These are phyloP conservation scores for Rhimphoctona megacephalus DNA, from an alignment of 2,888 invertebrate genomes.

Conservation along the genomic window DNA sequence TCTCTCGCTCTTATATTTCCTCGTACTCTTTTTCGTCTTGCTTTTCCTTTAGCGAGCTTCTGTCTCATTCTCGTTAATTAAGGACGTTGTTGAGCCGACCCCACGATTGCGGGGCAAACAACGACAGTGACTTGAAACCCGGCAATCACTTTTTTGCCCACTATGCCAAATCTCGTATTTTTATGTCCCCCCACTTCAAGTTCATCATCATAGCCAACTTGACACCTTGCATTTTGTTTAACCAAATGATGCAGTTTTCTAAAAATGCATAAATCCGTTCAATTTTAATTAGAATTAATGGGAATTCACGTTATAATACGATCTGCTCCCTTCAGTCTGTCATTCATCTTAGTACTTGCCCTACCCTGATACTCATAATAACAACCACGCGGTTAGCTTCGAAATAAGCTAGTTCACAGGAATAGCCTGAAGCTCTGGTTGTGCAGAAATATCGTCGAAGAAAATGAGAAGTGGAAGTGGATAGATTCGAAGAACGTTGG, in stretches of 20 bases:
- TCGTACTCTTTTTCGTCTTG: slow-evolving; percentile 13
- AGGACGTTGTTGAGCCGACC: slow-evolving; percentile 22
- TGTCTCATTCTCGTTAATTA: slow-evolving; percentile 64
- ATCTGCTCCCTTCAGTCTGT: background rate
- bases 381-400: slow-evolving; percentile 19
- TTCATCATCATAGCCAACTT: no score
- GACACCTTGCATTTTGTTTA: no score
- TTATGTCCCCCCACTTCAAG: background rate
- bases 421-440: slow-evolving; percentile 8
- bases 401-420: slow-evolving; percentile 37
- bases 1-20: slow-evolving; percentile 67
- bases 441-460: slow-evolving; percentile 34
- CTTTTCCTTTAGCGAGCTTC: slow-evolving; percentile 68
- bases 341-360: background rate
- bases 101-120: background rate
- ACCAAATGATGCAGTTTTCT: no score
- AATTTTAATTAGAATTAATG: slow-evolving; percentile 13
- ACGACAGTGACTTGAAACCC: background rate
- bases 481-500: slow-evolving; percentile 68
- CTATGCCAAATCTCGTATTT: slow-evolving; percentile 13
- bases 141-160: background rate
- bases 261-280: background rate
- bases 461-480: slow-evolving; percentile 53
- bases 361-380: slow-evolving; percentile 12
- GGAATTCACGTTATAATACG: background rate